Percentiles rank a stretch among this genome's conserved stretches.
phyloP scores from a whole-genome alignment of 2,888 invertebrate species.

The Drosophila dives region DNA sequence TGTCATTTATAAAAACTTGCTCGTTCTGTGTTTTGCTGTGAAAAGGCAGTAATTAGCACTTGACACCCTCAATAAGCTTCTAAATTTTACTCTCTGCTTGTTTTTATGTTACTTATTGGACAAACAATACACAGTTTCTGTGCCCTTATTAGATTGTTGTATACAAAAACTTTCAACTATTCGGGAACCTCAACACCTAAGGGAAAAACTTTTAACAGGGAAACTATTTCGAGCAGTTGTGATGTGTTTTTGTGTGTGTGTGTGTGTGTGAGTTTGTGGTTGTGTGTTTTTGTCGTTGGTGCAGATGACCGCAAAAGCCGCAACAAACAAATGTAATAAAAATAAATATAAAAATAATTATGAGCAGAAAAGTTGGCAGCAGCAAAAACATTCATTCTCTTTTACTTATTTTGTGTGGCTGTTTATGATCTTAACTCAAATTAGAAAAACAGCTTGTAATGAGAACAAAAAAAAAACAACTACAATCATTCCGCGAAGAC shows the following conservation, averaged over 20 bases:
- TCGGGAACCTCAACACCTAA: conserved; percentile 34
- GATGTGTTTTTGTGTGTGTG: conserved; percentile 10
- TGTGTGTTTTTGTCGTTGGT: conserved; percentile 26
- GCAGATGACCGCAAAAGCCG: conserved; percentile 59
- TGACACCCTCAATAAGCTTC: conserved; percentile 11
- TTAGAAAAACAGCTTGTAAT: conserved; percentile 52
- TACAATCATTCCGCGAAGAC: conserved; percentile 21
- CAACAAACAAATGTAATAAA: conserved; percentile 66
- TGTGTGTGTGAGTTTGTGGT: background rate
- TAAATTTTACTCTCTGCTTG: background rate
- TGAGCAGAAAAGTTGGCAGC: conserved; percentile 51
- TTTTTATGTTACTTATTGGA: background rate
- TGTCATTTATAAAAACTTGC: background rate
- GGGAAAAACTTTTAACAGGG: conserved; percentile 42
- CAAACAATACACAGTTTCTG: background rate
- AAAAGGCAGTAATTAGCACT: conserved; percentile 18
- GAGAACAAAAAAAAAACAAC: conserved; percentile 13
- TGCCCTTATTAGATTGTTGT: conserved; percentile 13
- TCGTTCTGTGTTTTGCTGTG: background rate
- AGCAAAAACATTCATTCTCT: conserved; percentile 16
- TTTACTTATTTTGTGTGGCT: conserved; percentile 18
- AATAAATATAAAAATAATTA: conserved; percentile 66
- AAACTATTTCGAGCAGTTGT: conserved; percentile 44
- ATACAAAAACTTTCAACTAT: conserved; percentile 24
- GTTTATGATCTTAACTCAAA: conserved; percentile 39